phyloP scores from a whole-genome alignment of 1,140 invertebrate species.

The Meloidogyne exigua region DNA sequence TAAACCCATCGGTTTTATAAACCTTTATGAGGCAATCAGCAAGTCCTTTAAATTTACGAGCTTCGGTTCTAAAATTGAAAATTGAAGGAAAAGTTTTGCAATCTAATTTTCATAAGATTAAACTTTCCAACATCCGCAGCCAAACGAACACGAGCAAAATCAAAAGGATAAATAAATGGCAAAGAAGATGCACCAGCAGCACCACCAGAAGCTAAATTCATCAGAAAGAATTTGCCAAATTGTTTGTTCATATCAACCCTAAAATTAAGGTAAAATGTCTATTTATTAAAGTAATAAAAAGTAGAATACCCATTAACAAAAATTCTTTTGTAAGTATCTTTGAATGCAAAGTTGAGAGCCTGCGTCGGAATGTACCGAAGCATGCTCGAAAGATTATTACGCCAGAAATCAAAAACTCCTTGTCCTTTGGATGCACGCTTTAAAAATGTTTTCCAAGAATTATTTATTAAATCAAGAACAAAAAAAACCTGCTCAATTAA shows the following conservation, averaged over 20 bases:
- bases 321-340: constrained; percentile 63
- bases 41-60: constrained; percentile 65
- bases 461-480: constrained; percentile 48
- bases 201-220: constrained; percentile 66
- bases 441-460: too few species aligned
- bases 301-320: constrained; percentile 47
- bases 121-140: constrained; percentile 64
- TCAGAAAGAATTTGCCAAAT: constrained; percentile 81
- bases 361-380: constrained; percentile 63
- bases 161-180: constrained; percentile 65
- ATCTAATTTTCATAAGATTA: not conserved
- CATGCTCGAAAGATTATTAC: constrained; percentile 61
- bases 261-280: constrained; percentile 6
- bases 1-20: constrained; percentile 63
- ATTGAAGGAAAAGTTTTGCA: not conserved
- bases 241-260: constrained; percentile 80
- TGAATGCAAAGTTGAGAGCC: constrained; percentile 63
- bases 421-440: constrained; percentile 60
- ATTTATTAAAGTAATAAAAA: not conserved
- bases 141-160: constrained; percentile 65
- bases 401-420: constrained; percentile 55
- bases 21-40: constrained; percentile 64
- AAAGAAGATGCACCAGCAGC: constrained; percentile 65
- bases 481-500: constrained; percentile 50
- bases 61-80: constrained; percentile 5